Evolutionary conservation across 2,888 invertebrate species (phyloP).

Genomic region (Gymnocheta viridis): DNA sequence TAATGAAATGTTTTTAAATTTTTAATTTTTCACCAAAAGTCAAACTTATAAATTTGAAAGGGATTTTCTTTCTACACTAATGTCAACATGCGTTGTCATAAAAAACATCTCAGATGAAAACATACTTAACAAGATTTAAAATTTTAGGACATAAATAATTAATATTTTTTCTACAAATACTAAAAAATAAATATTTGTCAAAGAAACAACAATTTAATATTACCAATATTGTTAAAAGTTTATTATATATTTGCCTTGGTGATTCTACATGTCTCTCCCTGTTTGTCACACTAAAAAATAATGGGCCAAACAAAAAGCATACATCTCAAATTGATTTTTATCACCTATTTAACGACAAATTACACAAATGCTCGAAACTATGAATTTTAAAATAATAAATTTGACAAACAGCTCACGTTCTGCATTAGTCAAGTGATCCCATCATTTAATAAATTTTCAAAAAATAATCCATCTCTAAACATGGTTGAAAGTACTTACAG

Average conservation of each 20-base stretch:
- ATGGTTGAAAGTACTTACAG: conserved; percentile 65
- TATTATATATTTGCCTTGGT: background rate
- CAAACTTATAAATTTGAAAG: no score
- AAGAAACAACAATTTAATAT: no score
- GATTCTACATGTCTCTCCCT: background rate
- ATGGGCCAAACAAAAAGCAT: background rate
- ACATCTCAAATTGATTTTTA: conserved; percentile 51
- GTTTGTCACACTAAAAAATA: background rate
- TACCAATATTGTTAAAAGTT: no score
- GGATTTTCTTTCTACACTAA: no score
- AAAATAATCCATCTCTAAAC: conserved; percentile 68
- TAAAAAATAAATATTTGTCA: no score
- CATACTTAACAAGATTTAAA: no score
- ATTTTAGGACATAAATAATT: no score
- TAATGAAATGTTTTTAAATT: no score
- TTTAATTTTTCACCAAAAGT: no score
- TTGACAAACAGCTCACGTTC: conserved; percentile 60
- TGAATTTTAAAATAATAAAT: conserved; percentile 53
- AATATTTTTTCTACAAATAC: no score
- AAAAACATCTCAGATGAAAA: no score
- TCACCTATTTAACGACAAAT: conserved; percentile 56
- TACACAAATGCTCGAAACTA: conserved; percentile 36
- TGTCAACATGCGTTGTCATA: no score
- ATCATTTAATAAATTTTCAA: conserved; percentile 68
- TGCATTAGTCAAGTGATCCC: conserved; percentile 61